Percentiles rank a stretch among this genome's conserved stretches.
These are phyloP conservation scores for Ellobius talpinus DNA, from an alignment of 2,113 vertebrate genomes.

Conservation along the genomic window DNA sequence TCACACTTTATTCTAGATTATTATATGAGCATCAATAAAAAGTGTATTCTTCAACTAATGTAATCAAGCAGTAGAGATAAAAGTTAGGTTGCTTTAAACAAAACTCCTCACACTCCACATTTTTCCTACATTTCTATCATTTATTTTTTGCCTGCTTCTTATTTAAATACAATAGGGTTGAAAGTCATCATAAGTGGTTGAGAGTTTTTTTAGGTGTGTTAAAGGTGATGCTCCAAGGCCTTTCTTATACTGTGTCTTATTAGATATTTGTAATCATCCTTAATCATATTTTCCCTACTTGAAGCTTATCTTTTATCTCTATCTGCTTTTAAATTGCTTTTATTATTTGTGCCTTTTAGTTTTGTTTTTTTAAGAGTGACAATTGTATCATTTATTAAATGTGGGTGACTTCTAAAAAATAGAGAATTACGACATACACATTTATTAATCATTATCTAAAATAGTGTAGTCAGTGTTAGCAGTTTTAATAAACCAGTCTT, in stretches of 20 bases:
- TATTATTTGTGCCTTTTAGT: too few species aligned
- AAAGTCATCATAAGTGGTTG: background rate
- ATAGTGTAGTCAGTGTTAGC: background rate
- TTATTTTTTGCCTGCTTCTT: background rate
- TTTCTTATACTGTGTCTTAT: background rate
- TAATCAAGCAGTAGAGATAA: conserved; percentile 69
- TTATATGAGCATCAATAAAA: conserved; percentile 73
- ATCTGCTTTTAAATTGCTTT: background rate
- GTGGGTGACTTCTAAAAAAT: background rate
- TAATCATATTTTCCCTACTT: background rate
- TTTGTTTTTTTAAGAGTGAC: background rate
- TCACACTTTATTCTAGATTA: conserved; percentile 65
- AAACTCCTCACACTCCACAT: conserved; percentile 63
- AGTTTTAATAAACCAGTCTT: conserved; percentile 35
- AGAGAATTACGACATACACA: background rate
- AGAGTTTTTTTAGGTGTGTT: background rate
- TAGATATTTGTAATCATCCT: background rate
- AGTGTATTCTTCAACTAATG: conserved; percentile 63
- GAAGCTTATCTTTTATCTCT: background rate
- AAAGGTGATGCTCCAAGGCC: background rate
- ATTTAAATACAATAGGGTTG: background rate
- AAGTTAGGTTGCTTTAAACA: conserved; percentile 67
- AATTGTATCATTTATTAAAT: background rate
- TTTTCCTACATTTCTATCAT: background rate
- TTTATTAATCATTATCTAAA: background rate